Percentiles rank a stretch among this genome's conserved stretches.
Evolutionary conservation across 1,140 invertebrate genomes (phyloP).

Genomic region (Drusus annulatus): DNA sequence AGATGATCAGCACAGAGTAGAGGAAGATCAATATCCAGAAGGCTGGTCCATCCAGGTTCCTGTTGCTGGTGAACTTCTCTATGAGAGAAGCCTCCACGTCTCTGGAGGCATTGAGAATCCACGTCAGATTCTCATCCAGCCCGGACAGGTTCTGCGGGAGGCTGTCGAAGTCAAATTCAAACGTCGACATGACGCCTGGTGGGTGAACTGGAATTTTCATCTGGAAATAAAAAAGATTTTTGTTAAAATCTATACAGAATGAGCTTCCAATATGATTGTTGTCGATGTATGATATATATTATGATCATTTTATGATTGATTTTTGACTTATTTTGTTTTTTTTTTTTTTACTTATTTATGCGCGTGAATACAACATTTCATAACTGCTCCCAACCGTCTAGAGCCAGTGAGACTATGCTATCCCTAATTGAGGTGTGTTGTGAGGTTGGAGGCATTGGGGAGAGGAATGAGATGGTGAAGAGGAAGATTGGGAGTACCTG

Average conservation of each 20-base stretch:
- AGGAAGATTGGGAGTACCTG: too few species aligned
- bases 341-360: too few species aligned
- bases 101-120: constrained; percentile 66
- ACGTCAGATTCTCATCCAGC: constrained; percentile 64
- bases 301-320: too few species aligned
- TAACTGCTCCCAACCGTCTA: too few species aligned
- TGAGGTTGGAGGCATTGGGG: too few species aligned
- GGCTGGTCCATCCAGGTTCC: constrained; percentile 77
- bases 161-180: constrained; percentile 46
- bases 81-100: constrained; percentile 70
- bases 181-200: constrained; percentile 10
- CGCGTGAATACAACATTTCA: too few species aligned
- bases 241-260: background rate
- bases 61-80: constrained; percentile 76
- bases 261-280: too few species aligned
- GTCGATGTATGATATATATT: too few species aligned
- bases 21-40: constrained; percentile 78
- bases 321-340: too few species aligned
- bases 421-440: too few species aligned
- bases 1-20: constrained; percentile 82
- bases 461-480: too few species aligned
- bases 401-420: too few species aligned
- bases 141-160: constrained; percentile 27
- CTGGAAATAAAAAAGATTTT: constrained; percentile 20
- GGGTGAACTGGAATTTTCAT: constrained; percentile 48